Conservation (phyloP, 2,797 vertebrate genomes). For the Megaceryle alcyon region DNA sequence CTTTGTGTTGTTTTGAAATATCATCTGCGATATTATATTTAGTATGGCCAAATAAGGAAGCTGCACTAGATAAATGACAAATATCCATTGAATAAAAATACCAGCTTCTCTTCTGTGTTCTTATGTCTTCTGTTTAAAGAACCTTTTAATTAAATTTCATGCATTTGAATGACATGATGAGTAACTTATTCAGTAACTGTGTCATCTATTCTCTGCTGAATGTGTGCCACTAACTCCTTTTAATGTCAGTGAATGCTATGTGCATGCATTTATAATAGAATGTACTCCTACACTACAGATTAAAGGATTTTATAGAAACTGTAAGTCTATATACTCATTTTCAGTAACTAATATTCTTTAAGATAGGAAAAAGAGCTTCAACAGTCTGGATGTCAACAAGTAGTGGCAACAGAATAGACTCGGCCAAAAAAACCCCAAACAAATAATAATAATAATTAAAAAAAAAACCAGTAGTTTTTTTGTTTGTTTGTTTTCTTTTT, state of each 20-base stretch:
- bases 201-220: not conserved
- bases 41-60: not conserved
- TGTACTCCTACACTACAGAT: not conserved
- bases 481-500: not conserved
- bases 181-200: not conserved
- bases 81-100: not conserved
- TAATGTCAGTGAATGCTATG: not conserved
- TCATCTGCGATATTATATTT: not conserved
- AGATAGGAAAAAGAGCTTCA: not conserved
- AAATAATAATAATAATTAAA: not conserved
- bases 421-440: not conserved
- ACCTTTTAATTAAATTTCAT: not conserved
- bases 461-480: not conserved
- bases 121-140: not conserved
- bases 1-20: conserved; percentile 17
- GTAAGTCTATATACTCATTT: not conserved
- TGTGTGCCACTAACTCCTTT: not conserved
- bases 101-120: not conserved
- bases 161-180: not conserved
- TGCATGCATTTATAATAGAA: not conserved
- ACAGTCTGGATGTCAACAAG: not conserved
- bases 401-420: not conserved
- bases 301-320: conserved; percentile 14
- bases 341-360: conserved; percentile 23
- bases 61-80: not conserved